Percentiles rank a stretch among this genome's conserved stretches.
Evolutionary conservation across 2,113 vertebrate species (phyloP).

Genomic region (Garra rufa): DNA sequence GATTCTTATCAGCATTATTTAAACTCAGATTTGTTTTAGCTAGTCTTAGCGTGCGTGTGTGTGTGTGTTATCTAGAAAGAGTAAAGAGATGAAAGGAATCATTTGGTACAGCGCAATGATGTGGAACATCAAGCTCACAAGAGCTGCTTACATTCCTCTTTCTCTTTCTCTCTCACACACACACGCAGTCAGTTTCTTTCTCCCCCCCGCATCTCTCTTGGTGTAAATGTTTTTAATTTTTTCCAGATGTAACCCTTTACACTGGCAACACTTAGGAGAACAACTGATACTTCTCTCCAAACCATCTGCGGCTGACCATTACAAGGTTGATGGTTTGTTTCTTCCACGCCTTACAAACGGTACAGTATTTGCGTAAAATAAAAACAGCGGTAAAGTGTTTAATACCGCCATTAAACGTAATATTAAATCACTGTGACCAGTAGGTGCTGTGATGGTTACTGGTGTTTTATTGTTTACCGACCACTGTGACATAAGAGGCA

Average conservation of each 20-base stretch:
- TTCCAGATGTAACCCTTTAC: slow-evolving; percentile 75
- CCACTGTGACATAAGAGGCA: neutral
- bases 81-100: slow-evolving; percentile 33
- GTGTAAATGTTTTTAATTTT: slow-evolving; percentile 68
- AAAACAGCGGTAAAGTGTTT: neutral
- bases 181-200: neutral
- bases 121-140: slow-evolving; percentile 40
- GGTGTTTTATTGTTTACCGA: neutral
- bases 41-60: neutral
- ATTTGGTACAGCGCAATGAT: slow-evolving; percentile 2
- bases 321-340: slow-evolving; percentile 44
- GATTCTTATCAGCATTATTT: slow-evolving; percentile 12
- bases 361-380: neutral
- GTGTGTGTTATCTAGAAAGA: slow-evolving; percentile 37
- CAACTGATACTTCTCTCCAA: slow-evolving; percentile 29
- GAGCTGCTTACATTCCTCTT: neutral
- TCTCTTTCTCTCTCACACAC: neutral
- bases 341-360: neutral
- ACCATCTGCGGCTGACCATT: slow-evolving; percentile 46
- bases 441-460: neutral
- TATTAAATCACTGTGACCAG: neutral
- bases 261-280: slow-evolving; percentile 33
- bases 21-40: slow-evolving; percentile 7
- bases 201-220: slow-evolving; percentile 41
- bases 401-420: neutral